Base-by-base conservation (phyloP, 2,113 vertebrate genomes). In the Marmota flaviventris region DNA sequence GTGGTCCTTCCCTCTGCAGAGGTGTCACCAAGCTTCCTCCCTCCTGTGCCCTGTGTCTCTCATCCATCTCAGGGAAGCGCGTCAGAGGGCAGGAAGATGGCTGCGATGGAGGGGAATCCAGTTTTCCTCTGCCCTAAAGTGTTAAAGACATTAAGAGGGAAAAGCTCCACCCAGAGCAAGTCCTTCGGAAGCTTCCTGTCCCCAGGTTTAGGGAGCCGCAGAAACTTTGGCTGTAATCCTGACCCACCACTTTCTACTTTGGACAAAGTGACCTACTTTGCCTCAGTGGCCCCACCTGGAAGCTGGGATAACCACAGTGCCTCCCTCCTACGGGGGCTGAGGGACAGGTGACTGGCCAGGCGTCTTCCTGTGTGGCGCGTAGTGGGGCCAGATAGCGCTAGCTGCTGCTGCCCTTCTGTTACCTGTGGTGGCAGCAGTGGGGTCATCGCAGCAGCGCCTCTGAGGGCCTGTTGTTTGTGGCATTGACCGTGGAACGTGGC, bases 351-450 rank as follows among this genome's bases (percentile, higher is more conserved):
- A 77, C 2, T 34, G n/a, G 2, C 24, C 4, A 0, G 39, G 14
- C 27, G 32, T 29, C 1, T 12, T 82, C 34, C 4, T 0, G 0
- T 3, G 22, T 45, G 70, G 83, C 16, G 0, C 4, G 0, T 7
- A 2, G 14, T 3, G 2, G 65, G 24, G 10, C 37, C 76, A 0
- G 0, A 29, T 32, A 7, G 53, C 12, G 4, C 14, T 10, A 39
- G 75, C 58, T 51, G 0, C 32, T 69, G 34, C 5, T 51, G 4
- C 24, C 42, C 86, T 27, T 27, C 25, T n/a, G 1, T 51, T 25
- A 2, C 58, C 27, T 12, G 6, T 0, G 12, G 61, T 8, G 2
- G 2, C 18, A n/a, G 39, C n/a, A 14, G 29, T 1, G 29, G 39
- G 10, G 11, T 3, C 12, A 42, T 0, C 0, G 32, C 6, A 16